Evolutionary conservation across 2,888 invertebrate species (phyloP).

Genomic region (Plusia festucae): DNA sequence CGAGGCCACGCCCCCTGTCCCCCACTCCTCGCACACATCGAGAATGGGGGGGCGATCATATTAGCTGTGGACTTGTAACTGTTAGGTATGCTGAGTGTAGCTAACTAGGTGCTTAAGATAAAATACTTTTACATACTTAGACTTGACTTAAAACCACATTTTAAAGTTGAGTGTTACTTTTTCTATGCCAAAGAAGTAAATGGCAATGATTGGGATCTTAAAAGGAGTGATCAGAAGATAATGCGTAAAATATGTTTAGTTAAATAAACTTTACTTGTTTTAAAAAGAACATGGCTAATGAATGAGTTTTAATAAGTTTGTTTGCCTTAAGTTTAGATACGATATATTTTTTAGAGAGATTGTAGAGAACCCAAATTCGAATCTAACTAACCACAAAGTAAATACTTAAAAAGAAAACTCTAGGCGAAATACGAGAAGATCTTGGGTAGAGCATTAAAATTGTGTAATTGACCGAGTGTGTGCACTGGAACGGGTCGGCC

Average conservation of each 20-base stretch:
- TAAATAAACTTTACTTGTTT: too few relatives aligned
- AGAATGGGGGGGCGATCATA: constrained; percentile 36
- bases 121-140: not conserved
- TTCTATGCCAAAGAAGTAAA: too few relatives aligned
- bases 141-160: too few relatives aligned
- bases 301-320: too few relatives aligned
- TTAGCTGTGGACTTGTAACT: constrained; percentile 56
- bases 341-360: too few relatives aligned
- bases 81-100: not conserved
- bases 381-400: not conserved
- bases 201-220: too few relatives aligned
- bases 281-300: too few relatives aligned
- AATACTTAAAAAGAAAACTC: not conserved
- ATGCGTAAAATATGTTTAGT: too few relatives aligned
- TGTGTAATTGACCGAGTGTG: constrained; percentile 52
- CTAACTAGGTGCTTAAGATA: not conserved
- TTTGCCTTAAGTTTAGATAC: too few relatives aligned
- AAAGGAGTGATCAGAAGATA: too few relatives aligned
- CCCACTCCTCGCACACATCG: constrained; percentile 28
- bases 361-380: not conserved
- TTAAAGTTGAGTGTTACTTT: too few relatives aligned
- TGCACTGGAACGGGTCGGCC: constrained; percentile 50
- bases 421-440: constrained; percentile 27
- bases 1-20: constrained; percentile 51
- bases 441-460: constrained; percentile 52